Conservation (phyloP, 2,797 vertebrate genomes). For the Dermochelys coriacea region DNA sequence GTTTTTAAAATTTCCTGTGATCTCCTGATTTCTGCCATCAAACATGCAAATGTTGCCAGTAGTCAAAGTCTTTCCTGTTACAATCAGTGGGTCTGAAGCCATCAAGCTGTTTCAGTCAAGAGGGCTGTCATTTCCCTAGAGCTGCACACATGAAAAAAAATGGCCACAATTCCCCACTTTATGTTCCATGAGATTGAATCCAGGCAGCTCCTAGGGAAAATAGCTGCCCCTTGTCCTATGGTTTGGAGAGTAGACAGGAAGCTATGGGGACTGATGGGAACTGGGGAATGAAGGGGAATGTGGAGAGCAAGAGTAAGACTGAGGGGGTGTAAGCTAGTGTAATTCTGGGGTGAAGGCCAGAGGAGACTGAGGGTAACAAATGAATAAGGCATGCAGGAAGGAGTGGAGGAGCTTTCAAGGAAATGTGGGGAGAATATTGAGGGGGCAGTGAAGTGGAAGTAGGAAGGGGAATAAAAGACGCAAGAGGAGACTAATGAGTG, state of each 20-base stretch:
- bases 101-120: background rate
- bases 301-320: background rate
- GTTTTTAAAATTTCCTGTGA: too few relatives aligned
- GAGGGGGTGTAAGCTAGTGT: background rate
- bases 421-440: too few relatives aligned
- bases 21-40: background rate
- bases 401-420: background rate
- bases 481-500: background rate
- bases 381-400: background rate
- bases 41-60: background rate
- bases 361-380: background rate
- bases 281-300: background rate
- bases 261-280: background rate
- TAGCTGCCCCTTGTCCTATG: background rate
- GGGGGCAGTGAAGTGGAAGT: fast-evolving
- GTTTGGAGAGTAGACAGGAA: background rate
- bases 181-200: background rate
- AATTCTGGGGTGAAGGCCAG: background rate
- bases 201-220: background rate
- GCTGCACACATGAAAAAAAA: too few relatives aligned
- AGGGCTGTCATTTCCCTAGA: background rate
- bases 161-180: background rate
- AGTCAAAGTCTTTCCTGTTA: background rate
- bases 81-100: background rate
- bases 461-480: background rate